Evolutionary conservation across 1,140 invertebrate species (phyloP), one percentile per base, ranked within the genome.

Genomic region (Zaprionus vittiger): DNA sequence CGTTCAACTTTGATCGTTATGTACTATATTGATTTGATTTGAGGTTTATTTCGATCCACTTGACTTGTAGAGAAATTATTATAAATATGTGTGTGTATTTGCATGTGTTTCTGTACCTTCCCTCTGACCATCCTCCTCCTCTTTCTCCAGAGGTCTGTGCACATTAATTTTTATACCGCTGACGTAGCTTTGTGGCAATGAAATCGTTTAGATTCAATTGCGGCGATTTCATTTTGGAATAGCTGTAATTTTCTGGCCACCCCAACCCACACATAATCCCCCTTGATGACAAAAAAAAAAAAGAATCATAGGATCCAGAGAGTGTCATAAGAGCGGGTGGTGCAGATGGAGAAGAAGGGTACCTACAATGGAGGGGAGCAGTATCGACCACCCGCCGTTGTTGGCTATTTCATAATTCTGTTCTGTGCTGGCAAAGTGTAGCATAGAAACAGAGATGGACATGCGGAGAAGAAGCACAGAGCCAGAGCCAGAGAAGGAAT

Each of bases 141-240:
- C 41, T 11, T 38, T 55, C 31, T 34, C 31, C 31, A 34, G 31
- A 11, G 31, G 9, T 4, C 31, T 34, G 41, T 74, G 59, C 49
- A 74, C 72, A 74, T 74, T 68, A 37, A 56, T 38, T 77, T 68
- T 56, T 52, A 17, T 73, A 24, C 31, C 59, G 47, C 79, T 86
- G 83, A 82, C 83, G 83, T 86, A 76, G 59, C 60, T 73, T 70
- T 77, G 61, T 89, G 84, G 85, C 84, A 89, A 89, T 89, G 84
- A 89, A 89, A 81, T 90, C 81, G 85, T 89, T 89, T 89, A 84
- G 72, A 90, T 90, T 90, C 84, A 89, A 89, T 89, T 89, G 84
- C 57, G 67, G 84, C 84, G 81, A 89, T 89, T 89, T 89, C 79
- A 89, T 89, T 89, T 89, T 89, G 85, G 78, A 89, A 90, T 84